Percentiles rank a stretch among this genome's conserved stretches.
phyloP scores from a whole-genome alignment of 2,888 invertebrate species.

The Leptinotarsa haldemani region DNA sequence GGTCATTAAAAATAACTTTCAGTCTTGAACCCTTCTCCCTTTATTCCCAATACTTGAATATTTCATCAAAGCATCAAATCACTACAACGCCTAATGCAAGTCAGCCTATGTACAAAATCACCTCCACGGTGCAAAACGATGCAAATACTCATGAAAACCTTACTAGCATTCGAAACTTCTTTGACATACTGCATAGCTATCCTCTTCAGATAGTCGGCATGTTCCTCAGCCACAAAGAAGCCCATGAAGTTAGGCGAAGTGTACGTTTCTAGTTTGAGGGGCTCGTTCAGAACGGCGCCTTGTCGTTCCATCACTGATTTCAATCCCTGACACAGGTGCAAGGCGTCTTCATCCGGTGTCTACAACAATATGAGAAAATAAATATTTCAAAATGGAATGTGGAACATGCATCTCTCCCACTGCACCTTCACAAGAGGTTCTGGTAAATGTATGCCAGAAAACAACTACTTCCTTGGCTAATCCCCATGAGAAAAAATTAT shows the following conservation, averaged over 20 bases:
- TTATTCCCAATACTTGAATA: too few species aligned
- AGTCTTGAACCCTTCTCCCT: too few species aligned
- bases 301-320: constrained; percentile 80
- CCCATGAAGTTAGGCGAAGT: constrained; percentile 92
- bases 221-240: constrained; percentile 85
- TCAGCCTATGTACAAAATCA: too few species aligned
- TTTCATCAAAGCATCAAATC: too few species aligned
- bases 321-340: constrained; percentile 77
- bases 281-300: constrained; percentile 74
- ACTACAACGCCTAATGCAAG: too few species aligned
- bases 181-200: constrained; percentile 84
- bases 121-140: not conserved
- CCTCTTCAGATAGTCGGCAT: constrained; percentile 83
- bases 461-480: too few species aligned
- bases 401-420: too few species aligned
- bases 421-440: too few species aligned
- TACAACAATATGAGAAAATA: constrained; percentile 56
- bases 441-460: too few species aligned
- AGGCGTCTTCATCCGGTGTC: constrained; percentile 82
- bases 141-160: constrained; percentile 56
- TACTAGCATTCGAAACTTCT: constrained; percentile 81
- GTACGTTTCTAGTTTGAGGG: constrained; percentile 82
- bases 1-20: too few species aligned
- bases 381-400: too few species aligned
- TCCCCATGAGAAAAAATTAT: too few species aligned